Conservation (phyloP, 2,113 vertebrate genomes). For the Sclerurus mexicanus region DNA sequence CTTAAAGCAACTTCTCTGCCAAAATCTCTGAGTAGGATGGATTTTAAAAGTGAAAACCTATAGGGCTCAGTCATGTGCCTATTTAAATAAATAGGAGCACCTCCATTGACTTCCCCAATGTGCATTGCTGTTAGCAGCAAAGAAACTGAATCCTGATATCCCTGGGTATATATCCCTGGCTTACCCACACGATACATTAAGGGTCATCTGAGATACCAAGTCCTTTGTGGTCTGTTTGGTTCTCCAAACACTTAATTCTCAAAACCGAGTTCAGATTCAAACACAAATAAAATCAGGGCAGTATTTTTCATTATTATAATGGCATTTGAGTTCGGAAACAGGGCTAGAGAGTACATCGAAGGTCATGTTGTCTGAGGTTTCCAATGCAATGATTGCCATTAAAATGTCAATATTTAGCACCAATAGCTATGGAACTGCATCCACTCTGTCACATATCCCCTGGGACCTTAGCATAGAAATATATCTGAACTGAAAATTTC, state of each 20-base stretch:
- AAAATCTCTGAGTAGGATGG: not conserved
- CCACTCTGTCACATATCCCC: not conserved
- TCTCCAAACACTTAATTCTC: not conserved
- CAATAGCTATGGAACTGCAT: not conserved
- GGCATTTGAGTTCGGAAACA: not conserved
- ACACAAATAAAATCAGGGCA: not conserved
- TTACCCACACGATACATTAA: not conserved
- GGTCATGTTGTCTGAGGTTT: not conserved
- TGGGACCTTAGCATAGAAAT: not conserved
- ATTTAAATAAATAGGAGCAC: not conserved
- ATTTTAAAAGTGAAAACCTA: not conserved
- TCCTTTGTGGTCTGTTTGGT: not conserved
- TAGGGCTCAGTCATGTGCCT: accelerated
- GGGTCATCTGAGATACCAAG: not conserved
- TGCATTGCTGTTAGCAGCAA: not conserved
- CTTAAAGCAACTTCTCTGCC: not conserved
- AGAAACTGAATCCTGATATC: not conserved
- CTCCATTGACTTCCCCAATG: accelerated
- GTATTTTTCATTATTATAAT: not conserved
- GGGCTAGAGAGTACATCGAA: not conserved
- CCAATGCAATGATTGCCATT: not conserved
- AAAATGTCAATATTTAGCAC: not conserved
- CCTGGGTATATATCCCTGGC: too few species aligned
- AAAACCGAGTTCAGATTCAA: not conserved
- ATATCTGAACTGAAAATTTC: not conserved